phyloP scores from a whole-genome alignment of 2,113 vertebrate species.

The Rhegmatorhina hoffmannsi region DNA sequence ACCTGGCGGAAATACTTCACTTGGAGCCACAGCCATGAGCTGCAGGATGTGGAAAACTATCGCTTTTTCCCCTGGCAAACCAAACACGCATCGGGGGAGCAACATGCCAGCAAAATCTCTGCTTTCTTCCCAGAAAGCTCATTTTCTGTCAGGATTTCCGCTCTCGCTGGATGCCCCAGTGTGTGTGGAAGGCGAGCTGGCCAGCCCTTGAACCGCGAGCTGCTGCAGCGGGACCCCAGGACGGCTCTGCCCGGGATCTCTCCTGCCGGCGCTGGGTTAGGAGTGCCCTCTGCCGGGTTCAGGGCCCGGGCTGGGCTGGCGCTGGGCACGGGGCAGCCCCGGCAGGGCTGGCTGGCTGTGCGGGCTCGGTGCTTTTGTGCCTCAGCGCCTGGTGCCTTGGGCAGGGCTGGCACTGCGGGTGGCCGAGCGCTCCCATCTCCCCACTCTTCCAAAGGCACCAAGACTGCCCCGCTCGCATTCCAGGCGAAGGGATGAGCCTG shows the following conservation, averaged over 20 bases:
- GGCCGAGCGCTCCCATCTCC: neutral
- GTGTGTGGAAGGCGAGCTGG: neutral
- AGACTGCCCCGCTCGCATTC: neutral
- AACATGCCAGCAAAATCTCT: neutral
- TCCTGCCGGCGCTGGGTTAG: rapidly evolving
- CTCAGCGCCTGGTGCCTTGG: neutral
- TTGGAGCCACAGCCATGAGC: neutral
- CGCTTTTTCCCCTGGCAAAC: conserved; percentile 22
- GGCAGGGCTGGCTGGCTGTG: neutral
- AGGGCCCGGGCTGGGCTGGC: rapidly evolving
- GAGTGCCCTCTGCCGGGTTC: neutral
- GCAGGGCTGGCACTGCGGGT: neutral
- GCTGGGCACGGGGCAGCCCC: neutral
- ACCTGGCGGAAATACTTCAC: neutral
- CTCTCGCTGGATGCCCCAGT: neutral
- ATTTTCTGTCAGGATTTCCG: neutral
- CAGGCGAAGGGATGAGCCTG: neutral
- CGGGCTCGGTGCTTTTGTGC: neutral
- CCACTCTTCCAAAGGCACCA: neutral
- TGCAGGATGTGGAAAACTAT: neutral
- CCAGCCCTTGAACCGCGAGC: neutral
- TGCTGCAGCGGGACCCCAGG: rapidly evolving
- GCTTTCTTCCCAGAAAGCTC: neutral
- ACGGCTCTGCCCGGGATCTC: rapidly evolving
- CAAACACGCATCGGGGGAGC: neutral